Conservation (phyloP, 2,888 invertebrate species). For the Leptinotarsa rubiginosa region DNA sequence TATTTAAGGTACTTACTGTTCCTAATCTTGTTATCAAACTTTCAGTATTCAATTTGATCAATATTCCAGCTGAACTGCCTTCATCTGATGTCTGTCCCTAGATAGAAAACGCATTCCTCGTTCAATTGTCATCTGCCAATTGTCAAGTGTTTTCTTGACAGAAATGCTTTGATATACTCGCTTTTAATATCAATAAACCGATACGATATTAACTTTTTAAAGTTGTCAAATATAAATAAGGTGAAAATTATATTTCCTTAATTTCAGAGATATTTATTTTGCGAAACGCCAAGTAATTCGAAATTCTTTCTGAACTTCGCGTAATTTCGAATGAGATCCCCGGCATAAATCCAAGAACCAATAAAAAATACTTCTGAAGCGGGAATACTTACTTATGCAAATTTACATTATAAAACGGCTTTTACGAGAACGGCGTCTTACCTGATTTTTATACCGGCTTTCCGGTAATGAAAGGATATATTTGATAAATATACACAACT, state of each 20-base stretch:
- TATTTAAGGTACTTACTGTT: too few species aligned
- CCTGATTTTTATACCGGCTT: not conserved
- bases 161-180: too few species aligned
- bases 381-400: not conserved
- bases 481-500: constrained; percentile 12
- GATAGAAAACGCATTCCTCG: too few species aligned
- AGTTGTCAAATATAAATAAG: not conserved
- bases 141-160: too few species aligned
- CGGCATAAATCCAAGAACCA: not conserved
- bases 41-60: too few species aligned
- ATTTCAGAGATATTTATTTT: not conserved
- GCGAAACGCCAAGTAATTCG: not conserved
- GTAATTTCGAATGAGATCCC: not conserved
- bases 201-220: not conserved
- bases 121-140: too few species aligned
- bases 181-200: too few species aligned
- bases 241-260: not conserved
- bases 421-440: not conserved
- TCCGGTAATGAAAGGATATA: not conserved
- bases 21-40: too few species aligned
- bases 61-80: too few species aligned
- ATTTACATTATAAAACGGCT: not conserved
- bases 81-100: too few species aligned
- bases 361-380: constrained; percentile 5
- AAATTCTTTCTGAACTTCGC: not conserved